A percentile compares a stretch with the other conserved stretches of the same genome.
Conservation (phyloP, 2,888 invertebrate species). For the Lissocephala sabroskyi region DNA sequence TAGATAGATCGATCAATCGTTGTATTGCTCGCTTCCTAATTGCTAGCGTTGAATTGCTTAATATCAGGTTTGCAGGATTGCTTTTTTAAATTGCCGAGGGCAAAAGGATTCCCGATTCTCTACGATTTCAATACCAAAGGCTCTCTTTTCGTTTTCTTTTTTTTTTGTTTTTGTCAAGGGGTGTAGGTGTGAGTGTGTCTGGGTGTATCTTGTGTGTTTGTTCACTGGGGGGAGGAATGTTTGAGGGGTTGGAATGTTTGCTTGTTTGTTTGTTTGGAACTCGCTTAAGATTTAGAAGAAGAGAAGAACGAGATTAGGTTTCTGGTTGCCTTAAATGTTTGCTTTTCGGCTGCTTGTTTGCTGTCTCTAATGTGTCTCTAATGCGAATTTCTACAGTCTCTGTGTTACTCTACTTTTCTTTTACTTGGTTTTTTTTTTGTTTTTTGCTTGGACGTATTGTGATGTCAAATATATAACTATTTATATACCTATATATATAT, state of each 20-base stretch:
- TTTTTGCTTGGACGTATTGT: constrained; percentile 67
- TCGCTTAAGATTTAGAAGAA: constrained; percentile 38
- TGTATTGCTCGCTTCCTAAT: no score
- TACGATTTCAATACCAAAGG: no score
- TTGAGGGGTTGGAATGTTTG: constrained; percentile 28
- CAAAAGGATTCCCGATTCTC: no score
- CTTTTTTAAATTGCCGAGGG: no score
- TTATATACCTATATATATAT: constrained; percentile 15
- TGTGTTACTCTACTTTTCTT: constrained; percentile 61
- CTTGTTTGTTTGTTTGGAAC: constrained; percentile 24
- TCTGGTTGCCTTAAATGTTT: no score
- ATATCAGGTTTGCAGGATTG: constrained; percentile 50
- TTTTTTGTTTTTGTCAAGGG: constrained; percentile 44
- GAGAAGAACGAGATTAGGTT: constrained; percentile 52
- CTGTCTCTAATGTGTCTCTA: constrained; percentile 42
- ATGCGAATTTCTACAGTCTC: constrained; percentile 62
- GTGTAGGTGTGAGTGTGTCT: constrained; percentile 39
- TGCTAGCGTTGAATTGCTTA: constrained; percentile 51
- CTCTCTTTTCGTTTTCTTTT: neutral
- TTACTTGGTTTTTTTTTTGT: no score
- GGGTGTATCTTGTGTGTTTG: no score
- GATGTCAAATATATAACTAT: constrained; percentile 57
- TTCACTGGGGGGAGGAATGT: no score
- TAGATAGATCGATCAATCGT: no score
- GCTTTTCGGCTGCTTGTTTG: constrained; percentile 24